Conservation (phyloP, 2,888 invertebrate species). For the Caprella mutica region DNA sequence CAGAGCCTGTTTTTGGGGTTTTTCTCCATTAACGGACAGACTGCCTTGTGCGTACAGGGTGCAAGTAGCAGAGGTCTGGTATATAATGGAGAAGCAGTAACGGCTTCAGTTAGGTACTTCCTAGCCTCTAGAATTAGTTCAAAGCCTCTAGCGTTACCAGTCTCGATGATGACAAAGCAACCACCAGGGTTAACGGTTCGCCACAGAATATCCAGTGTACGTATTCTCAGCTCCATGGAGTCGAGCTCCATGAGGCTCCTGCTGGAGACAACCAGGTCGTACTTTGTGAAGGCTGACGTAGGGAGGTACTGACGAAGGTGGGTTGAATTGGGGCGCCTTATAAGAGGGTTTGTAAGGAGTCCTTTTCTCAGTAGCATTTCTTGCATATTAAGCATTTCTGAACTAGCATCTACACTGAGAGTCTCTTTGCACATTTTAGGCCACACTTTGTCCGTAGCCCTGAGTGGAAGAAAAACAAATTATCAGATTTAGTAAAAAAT, state of each 20-base stretch:
- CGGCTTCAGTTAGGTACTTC: conserved; percentile 16
- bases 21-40: conserved; percentile 16
- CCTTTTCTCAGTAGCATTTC: conserved; percentile 19
- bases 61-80: conserved; percentile 14
- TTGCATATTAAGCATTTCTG: conserved; percentile 19
- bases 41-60: conserved; percentile 28
- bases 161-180: conserved; percentile 24
- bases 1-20: conserved; percentile 9
- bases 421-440: conserved; percentile 15
- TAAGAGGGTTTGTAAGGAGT: conserved; percentile 3
- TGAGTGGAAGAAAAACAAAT: no score
- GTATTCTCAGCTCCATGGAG: conserved; percentile 17
- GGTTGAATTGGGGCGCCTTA: conserved; percentile 7
- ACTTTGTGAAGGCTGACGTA: conserved; percentile 16
- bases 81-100: not conserved
- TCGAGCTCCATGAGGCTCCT: conserved; percentile 21
- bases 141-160: conserved; percentile 26
- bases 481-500: no score
- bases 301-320: conserved; percentile 26
- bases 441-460: conserved; percentile 29
- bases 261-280: conserved; percentile 24
- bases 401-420: conserved; percentile 24
- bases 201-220: conserved; percentile 28
- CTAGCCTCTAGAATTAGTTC: conserved; percentile 24
- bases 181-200: conserved; percentile 22